Conservation (phyloP, 2,797 vertebrate species). For the Spinus olivaceus region DNA sequence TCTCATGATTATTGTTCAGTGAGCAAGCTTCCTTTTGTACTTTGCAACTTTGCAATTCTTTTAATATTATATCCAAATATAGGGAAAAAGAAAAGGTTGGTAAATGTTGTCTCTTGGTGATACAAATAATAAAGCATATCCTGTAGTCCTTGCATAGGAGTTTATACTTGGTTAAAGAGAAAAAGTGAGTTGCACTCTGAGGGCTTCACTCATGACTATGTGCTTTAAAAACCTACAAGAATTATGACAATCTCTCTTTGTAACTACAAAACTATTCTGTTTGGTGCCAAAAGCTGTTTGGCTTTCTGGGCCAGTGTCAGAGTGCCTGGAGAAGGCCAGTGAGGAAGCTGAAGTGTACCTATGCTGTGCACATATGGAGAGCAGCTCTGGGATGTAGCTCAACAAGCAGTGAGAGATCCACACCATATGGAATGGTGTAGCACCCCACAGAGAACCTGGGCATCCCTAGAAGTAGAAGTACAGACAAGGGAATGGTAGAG, state of each 20-base stretch:
- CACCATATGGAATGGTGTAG: neutral
- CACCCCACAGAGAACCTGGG: neutral
- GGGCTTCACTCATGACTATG: neutral
- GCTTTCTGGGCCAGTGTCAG: neutral
- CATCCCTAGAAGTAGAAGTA: neutral
- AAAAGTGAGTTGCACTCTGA: neutral
- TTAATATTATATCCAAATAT: neutral
- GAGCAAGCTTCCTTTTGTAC: neutral
- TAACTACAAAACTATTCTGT: neutral
- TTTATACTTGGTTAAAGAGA: neutral
- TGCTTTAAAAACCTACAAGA: neutral
- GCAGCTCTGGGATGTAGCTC: neutral
- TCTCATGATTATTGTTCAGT: neutral
- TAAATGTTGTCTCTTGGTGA: neutral
- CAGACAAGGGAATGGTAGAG: neutral
- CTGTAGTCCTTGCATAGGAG: neutral
- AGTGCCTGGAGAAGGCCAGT: neutral
- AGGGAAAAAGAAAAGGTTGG: neutral
- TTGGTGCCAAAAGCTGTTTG: neutral
- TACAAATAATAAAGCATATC: neutral
- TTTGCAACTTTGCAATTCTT: neutral
- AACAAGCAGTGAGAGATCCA: neutral
- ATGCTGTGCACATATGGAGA: neutral
- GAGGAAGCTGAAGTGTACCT: neutral
- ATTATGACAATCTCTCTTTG: neutral